Evolutionary conservation across 2,888 invertebrate species (phyloP).

Genomic region (Caenorhabditis panamensis): DNA sequence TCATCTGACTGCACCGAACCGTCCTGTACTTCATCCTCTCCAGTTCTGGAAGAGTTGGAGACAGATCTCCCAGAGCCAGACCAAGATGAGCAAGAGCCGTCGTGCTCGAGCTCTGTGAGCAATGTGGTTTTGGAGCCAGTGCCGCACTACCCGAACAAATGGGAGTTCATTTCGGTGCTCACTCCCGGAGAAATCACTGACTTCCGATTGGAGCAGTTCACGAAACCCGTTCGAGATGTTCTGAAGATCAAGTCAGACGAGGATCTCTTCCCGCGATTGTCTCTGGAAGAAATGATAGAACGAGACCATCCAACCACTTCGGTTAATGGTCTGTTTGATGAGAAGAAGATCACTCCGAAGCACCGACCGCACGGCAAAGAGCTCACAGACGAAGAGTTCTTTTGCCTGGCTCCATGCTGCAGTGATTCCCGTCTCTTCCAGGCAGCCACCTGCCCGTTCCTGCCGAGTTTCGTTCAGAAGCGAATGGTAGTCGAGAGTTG

Average conservation of each 20-base stretch:
- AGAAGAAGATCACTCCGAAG: constrained; percentile 34
- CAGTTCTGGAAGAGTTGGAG: background rate
- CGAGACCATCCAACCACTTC: constrained; percentile 50
- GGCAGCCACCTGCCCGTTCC: constrained; percentile 40
- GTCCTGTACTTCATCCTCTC: background rate
- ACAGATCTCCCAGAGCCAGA: background rate
- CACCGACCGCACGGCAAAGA: constrained; percentile 32
- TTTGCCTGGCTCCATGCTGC: constrained; percentile 51
- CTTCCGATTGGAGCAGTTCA: constrained; percentile 39
- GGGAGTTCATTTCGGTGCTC: constrained; percentile 43
- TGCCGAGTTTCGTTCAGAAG: constrained; percentile 35
- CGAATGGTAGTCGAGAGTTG: constrained; percentile 15
- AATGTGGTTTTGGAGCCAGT: background rate
- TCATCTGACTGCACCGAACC: background rate
- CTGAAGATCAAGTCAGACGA: constrained; percentile 27
- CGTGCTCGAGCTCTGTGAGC: constrained; percentile 8
- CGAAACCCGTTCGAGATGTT: constrained; percentile 11
- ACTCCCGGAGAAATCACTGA: constrained; percentile 17
- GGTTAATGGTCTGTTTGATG: constrained; percentile 26
- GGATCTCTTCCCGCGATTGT: constrained; percentile 36
- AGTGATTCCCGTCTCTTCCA: constrained; percentile 37
- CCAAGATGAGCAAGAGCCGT: constrained; percentile 6
- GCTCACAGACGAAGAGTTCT: constrained; percentile 46
- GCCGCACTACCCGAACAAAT: constrained; percentile 40
- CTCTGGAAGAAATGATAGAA: constrained; percentile 50